Base-by-base conservation (phyloP, 2,888 invertebrate species). In the Tethea ocularis region DNA sequence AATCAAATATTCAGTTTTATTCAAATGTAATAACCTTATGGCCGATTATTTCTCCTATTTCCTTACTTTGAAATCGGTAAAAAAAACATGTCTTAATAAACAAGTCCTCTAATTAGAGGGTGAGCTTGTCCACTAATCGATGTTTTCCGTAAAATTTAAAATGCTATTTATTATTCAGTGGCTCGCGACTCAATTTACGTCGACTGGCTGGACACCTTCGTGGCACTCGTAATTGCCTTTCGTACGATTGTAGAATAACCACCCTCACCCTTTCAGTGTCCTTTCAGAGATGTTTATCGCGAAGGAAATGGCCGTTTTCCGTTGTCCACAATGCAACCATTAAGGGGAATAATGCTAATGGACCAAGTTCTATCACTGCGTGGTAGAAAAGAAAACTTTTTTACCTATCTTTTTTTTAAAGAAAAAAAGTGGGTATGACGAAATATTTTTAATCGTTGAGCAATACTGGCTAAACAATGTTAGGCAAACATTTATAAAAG, bases 301-400 rank as follows among this genome's bases (percentile, higher is more conserved):
- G 79, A 82, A 92, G 93, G 93, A 93, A 93, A 93, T 93, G 91
- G 87, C 82, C 92, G 90, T 86, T 93, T 93, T 92, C 93, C 93
- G 92, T 85, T 88, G 88, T 85, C 90, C 90, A 89, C 90, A 88
- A 87, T 82, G 78, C 79, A 72, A 71, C 89, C 93, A 93, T 93
- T 93, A 91, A 86, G 83, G 80, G 81, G 77, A 20, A 89, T 89
- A 89, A 87, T 84, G 78, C 86, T 89, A 92, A 92, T 92, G 91
- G 91, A 84, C 88, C 78, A 83, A 84, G 81, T 87, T 86, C 77
- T 75, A 67, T 70, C 67, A 74, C 75, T 75, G 72, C 72, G 72
- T 71, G 64, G 69, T 71, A 73, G 56, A 67, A 75, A 76, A 71
- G 68, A 71, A 67, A 66, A 63, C 66, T 23, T 61, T 58, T 51